phyloP scores from a whole-genome alignment of 2,797 vertebrate genomes.

The Pseudochirops cupreus region DNA sequence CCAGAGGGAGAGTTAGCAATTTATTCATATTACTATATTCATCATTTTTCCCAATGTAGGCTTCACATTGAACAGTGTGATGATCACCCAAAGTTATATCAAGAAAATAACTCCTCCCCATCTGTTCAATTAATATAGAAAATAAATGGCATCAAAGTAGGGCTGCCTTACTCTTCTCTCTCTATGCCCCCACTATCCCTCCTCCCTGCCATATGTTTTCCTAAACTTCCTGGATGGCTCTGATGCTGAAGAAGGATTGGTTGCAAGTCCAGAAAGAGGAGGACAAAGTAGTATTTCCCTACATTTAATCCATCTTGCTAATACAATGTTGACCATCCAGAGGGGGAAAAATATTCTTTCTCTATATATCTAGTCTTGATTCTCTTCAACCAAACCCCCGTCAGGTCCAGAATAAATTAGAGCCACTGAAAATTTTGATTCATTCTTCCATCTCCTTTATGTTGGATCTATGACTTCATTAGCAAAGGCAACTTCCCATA shows the following conservation, averaged over 20 bases:
- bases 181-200: not conserved
- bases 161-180: not conserved
- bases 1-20: not conserved
- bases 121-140: not conserved
- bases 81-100: not conserved
- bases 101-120: not conserved
- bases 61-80: not conserved
- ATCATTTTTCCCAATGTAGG: not conserved
- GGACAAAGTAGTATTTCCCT: not conserved
- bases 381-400: not conserved
- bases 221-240: not conserved
- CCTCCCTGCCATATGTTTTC: not conserved
- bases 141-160: not conserved
- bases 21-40: not conserved
- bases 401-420: not conserved
- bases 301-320: not conserved
- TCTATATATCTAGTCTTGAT: not conserved
- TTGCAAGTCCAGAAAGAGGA: not conserved
- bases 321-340: not conserved
- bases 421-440: not conserved
- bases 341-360: not conserved
- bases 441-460: not conserved
- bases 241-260: not conserved
- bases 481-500: not conserved
- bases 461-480: not conserved